Evolutionary conservation across 1,140 invertebrate genomes (phyloP).

Genomic region (Sweltsa coloradensis): DNA sequence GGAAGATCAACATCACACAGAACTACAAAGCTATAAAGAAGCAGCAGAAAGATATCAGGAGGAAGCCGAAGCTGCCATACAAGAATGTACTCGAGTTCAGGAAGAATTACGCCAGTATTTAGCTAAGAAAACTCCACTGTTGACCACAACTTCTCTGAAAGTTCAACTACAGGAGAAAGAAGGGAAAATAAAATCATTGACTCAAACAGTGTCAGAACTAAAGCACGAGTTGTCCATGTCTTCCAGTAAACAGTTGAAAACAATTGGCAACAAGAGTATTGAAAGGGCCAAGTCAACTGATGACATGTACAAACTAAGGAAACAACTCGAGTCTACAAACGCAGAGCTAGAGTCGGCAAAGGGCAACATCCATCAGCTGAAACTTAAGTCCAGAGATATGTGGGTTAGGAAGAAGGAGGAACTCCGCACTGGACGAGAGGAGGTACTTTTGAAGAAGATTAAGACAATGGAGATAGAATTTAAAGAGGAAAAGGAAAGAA

Average conservation of each 20-base stretch:
- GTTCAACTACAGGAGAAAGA: conserved; percentile 24
- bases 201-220: conserved; percentile 13
- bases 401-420: too few relatives aligned
- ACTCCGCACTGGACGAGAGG: too few relatives aligned
- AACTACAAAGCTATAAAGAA: conserved; percentile 6
- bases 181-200: conserved; percentile 23
- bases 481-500: too few relatives aligned
- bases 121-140: neutral
- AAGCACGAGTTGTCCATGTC: neutral
- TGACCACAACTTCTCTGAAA: neutral
- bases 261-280: neutral
- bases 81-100: neutral
- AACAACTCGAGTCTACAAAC: too few relatives aligned
- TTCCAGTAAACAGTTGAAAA: neutral
- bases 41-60: neutral
- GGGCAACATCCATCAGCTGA: too few relatives aligned
- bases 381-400: too few relatives aligned
- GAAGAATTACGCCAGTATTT: neutral
- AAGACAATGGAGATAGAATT: too few relatives aligned
- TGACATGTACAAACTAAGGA: neutral
- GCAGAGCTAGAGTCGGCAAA: too few relatives aligned
- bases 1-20: conserved; percentile 23
- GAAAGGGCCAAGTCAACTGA: neutral
- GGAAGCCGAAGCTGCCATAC: conserved; percentile 3
- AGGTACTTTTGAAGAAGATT: too few relatives aligned